Base-by-base conservation (phyloP, 2,113 vertebrate species). In the Hystrix brachyura region DNA sequence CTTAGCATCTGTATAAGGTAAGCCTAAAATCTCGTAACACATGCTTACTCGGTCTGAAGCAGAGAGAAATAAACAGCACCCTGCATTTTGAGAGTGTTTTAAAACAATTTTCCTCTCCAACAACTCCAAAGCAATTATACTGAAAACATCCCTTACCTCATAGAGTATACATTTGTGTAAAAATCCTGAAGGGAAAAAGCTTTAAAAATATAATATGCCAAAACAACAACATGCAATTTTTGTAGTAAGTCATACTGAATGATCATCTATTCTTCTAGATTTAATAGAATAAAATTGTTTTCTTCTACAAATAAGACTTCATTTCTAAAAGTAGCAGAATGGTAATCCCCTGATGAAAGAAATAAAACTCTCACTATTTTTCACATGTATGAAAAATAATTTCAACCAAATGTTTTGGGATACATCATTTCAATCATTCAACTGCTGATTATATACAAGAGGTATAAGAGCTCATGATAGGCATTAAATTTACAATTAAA, bases 21-120 rank as follows among this genome's bases (percentile, higher is more conserved):
- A 96, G 21, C 85, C 69, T 84, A 85, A 87, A 43, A 62, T 85
- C 83, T 87, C 82, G 76, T 25, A 48, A 78, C 48, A 57, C 62
- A 96, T 62, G 38, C 72, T 65, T 93, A 65, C 87, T 87, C 48
- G 7, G 18, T 91, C 69, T 90, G 85, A 82, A 89, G 9, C 38
- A 62, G 29, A 72, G 72, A 72, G 21, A 23, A 89, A 83, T 62
- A 65, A 89, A 92, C 18, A 96, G 0, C 23, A 74, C 57, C 60
- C 59, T 51, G 7, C 18, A 57, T 82, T 92, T 94, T n/a, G 25
- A 65, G 53, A 79, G 21, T 76, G 2, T 94, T 97, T 96, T 78
- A 87, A 88, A 95, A 91, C 60, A 89, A 84, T 65, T 83, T 91
- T 78, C 71, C 38, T 67, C 62, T 85, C 89, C 82, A 88, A 72